phyloP scores from a whole-genome alignment of 1,140 invertebrate genomes.

The Pseudomyrmex concolor region DNA sequence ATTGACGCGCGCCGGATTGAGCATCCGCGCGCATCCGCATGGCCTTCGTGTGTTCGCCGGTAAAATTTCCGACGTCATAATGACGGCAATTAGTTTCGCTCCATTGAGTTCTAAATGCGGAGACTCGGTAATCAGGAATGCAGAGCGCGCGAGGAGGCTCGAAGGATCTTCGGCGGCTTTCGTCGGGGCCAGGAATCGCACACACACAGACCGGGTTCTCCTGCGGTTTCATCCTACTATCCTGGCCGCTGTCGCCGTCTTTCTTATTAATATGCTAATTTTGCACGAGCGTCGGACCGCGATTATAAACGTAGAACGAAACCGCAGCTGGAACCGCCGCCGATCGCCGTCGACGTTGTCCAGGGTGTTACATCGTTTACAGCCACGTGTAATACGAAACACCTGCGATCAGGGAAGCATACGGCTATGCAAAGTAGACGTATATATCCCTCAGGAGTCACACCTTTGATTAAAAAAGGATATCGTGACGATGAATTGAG shows the following conservation, averaged over 20 bases:
- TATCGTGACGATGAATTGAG: neutral
- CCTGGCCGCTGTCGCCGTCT: conserved; percentile 84
- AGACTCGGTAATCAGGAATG: conserved; percentile 82
- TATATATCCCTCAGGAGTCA: conserved; percentile 59
- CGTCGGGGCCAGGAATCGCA: conserved; percentile 67
- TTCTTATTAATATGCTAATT: conserved; percentile 86
- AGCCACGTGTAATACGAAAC: conserved; percentile 84
- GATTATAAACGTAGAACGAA: conserved; percentile 61
- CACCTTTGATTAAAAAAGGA: conserved; percentile 11
- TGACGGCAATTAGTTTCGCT: conserved; percentile 83
- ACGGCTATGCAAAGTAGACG: conserved; percentile 37
- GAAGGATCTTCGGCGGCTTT: conserved; percentile 73
- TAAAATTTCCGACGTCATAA: conserved; percentile 58
- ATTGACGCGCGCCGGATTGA: neutral
- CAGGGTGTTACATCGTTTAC: conserved; percentile 69
- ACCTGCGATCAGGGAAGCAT: conserved; percentile 81
- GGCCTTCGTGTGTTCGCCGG: conserved; percentile 22
- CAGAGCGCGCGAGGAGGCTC: conserved; percentile 79
- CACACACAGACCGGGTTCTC: conserved; percentile 64
- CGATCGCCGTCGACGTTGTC: conserved; percentile 58
- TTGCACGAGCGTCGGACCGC: conserved; percentile 64
- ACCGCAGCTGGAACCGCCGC: conserved; percentile 5
- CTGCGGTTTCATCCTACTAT: conserved; percentile 83
- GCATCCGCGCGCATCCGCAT: neutral
- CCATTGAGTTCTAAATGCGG: conserved; percentile 86